Percentiles rank a stretch among this genome's conserved stretches.
Evolutionary conservation across 2,797 vertebrate species (phyloP).

Genomic region (Eremophila alpestris): DNA sequence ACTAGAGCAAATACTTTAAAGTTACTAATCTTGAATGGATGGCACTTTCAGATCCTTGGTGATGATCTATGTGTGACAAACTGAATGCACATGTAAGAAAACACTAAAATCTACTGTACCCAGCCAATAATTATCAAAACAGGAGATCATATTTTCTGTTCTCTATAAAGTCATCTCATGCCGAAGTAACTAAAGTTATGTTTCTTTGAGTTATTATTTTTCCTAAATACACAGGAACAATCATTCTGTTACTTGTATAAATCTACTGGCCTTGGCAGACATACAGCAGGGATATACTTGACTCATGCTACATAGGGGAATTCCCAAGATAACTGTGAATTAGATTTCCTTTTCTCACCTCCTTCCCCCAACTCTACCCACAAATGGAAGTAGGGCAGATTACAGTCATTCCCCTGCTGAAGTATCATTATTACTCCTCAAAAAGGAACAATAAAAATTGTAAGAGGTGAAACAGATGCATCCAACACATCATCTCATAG

Average conservation of each 20-base stretch:
- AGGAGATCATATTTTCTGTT: slow-evolving; percentile 54
- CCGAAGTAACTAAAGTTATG: not conserved
- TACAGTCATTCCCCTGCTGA: not conserved
- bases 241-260: slow-evolving; percentile 1
- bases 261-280: not conserved
- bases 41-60: slow-evolving; percentile 64
- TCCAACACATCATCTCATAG: not conserved
- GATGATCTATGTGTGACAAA: slow-evolving; percentile 50
- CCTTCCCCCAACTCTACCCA: not conserved
- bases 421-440: not conserved
- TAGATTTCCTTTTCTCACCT: slow-evolving; percentile 47
- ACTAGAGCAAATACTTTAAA: not conserved
- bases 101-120: slow-evolving; percentile 34
- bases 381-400: slow-evolving; percentile 23
- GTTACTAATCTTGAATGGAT: slow-evolving; percentile 36
- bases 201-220: slow-evolving; percentile 25
- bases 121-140: slow-evolving; percentile 62
- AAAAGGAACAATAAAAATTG: not conserved
- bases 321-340: slow-evolving; percentile 12
- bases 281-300: not conserved
- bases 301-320: slow-evolving; percentile 19
- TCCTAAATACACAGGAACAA: slow-evolving; percentile 23
- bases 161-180: slow-evolving; percentile 44
- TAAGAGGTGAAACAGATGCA: not conserved
- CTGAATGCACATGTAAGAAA: slow-evolving; percentile 54